phyloP scores from a whole-genome alignment of 2,888 invertebrate genomes.

The Osedax frankpressi region DNA sequence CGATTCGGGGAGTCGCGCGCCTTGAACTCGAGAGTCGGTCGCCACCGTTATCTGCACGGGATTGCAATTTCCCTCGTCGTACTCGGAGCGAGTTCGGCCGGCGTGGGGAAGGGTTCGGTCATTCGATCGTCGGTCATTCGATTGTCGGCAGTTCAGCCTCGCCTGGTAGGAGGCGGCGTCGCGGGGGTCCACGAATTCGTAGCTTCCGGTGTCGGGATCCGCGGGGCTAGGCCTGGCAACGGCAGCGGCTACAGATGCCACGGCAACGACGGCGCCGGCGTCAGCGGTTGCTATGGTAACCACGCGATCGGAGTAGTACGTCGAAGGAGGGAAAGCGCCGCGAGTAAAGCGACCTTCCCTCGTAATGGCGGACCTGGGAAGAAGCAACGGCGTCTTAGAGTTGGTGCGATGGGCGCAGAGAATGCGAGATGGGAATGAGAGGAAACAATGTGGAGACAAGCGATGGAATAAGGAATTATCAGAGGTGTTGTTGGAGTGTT shows the following conservation, averaged over 20 bases:
- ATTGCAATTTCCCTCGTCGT: not conserved
- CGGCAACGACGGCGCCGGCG: no score
- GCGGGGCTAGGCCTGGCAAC: not conserved
- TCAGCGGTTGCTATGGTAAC: no score
- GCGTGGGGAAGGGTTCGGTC: not conserved
- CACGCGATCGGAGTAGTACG: not conserved
- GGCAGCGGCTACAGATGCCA: not conserved
- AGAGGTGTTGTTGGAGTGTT: no score
- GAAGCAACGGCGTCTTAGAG: no score
- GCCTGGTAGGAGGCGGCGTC: not conserved
- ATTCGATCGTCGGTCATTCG: conserved; percentile 29
- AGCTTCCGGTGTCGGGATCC: not conserved
- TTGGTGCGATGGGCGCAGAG: no score
- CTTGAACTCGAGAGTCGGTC: no score
- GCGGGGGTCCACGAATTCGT: not conserved
- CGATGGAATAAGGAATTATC: no score
- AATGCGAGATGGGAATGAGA: no score
- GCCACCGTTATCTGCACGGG: no score
- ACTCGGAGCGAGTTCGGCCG: not conserved
- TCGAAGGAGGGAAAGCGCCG: not conserved
- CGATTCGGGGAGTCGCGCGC: not conserved
- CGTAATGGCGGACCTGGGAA: no score
- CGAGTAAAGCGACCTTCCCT: not conserved
- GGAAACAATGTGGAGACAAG: no score
- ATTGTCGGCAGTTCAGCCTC: conserved; percentile 30